Conservation (phyloP, 2,888 invertebrate genomes). For the Tachystola acroxantha region DNA sequence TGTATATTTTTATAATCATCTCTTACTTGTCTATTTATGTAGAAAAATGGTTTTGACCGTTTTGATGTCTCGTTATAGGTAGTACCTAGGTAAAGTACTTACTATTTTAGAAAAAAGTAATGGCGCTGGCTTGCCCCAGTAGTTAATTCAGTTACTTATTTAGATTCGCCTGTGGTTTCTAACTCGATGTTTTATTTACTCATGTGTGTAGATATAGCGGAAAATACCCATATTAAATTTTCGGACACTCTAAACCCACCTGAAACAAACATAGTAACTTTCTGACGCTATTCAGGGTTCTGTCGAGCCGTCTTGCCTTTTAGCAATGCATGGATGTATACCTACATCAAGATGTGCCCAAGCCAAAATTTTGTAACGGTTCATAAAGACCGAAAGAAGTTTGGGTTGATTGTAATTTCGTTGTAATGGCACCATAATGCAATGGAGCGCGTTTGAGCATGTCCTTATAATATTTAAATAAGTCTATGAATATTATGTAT, state of each 20-base stretch:
- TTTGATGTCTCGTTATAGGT: not conserved
- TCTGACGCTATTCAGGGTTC: not conserved
- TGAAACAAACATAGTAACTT: constrained; percentile 14
- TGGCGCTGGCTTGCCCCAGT: constrained; percentile 54
- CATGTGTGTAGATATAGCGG: constrained; percentile 35
- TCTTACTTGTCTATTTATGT: constrained; percentile 7
- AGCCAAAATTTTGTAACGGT: too few species aligned
- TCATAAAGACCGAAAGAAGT: too few species aligned
- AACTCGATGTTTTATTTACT: constrained; percentile 21
- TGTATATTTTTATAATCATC: constrained; percentile 58
- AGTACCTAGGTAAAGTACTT: not conserved
- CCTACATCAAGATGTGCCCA: too few species aligned
- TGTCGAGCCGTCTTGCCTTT: not conserved
- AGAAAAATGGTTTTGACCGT: constrained; percentile 2
- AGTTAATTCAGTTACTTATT: constrained; percentile 10
- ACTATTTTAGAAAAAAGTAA: constrained; percentile 24
- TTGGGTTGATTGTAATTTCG: too few species aligned
- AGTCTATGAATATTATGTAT: too few species aligned
- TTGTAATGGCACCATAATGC: too few species aligned
- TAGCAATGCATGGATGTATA: too few species aligned
- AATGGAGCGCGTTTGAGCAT: too few species aligned
- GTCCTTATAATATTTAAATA: too few species aligned
- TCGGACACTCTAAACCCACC: constrained; percentile 52
- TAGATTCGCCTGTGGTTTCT: constrained; percentile 7
- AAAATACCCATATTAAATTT: constrained; percentile 31